Conservation (phyloP, 2,113 vertebrate species). For the Vombatus ursinus region DNA sequence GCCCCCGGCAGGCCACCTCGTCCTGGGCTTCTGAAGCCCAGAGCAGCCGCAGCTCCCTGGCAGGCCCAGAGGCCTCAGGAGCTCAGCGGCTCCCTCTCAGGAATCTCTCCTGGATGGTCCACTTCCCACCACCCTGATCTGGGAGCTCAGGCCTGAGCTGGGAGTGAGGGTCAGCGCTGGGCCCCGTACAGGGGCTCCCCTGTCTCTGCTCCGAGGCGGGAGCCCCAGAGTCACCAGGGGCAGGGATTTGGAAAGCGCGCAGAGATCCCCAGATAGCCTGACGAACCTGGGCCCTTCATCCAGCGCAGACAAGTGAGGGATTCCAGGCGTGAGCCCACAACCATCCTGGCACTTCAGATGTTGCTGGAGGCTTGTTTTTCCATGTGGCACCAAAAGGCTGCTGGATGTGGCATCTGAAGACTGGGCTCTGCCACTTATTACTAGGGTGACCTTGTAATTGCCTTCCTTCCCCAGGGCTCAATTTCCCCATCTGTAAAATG, state of each 20-base stretch:
- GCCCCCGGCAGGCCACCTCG: not conserved
- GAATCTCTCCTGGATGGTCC: not conserved
- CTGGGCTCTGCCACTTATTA: not conserved
- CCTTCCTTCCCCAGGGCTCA: not conserved
- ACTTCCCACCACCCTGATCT: not conserved
- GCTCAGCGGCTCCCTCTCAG: not conserved
- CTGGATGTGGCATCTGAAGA: not conserved
- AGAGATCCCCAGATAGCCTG: not conserved
- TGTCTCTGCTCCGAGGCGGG: not conserved
- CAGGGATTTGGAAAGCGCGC: not conserved
- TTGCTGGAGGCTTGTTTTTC: not conserved
- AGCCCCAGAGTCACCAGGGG: not conserved
- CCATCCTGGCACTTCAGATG: not conserved
- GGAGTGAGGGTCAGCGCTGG: not conserved
- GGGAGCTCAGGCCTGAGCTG: too few species aligned
- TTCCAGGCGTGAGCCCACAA: not conserved
- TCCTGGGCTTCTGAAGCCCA: not conserved
- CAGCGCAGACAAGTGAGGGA: not conserved
- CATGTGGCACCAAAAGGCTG: not conserved
- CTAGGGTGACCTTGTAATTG: not conserved
- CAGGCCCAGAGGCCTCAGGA: not conserved
- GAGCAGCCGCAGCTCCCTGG: too few species aligned
- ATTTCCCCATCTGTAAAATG: not conserved
- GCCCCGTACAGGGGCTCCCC: not conserved
- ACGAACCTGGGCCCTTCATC: not conserved